Base-by-base conservation (phyloP, 2,113 vertebrate species). In the Notarius quadriscutis region DNA sequence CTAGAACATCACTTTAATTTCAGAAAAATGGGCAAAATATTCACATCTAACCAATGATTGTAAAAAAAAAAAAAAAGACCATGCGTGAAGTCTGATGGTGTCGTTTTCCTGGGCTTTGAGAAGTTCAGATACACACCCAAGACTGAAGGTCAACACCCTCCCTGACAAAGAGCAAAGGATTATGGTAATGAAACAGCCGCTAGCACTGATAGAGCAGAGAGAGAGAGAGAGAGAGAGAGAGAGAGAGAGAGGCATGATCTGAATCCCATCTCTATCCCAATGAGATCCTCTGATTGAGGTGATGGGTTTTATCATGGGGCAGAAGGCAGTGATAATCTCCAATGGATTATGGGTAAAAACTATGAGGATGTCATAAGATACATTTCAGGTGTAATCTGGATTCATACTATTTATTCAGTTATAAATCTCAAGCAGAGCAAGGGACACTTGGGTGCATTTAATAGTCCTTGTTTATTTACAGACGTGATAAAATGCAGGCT, bases 91-190 rank as follows among this genome's bases (percentile, higher is more conserved):
- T 51, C 57, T 55, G 34, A 27, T 69, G 72, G 51, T 27, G 85
- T 84, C 27, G 1, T 12, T 78, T 80, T 75, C 58, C 91, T 93
- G 90, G 91, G 91, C 88, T 92, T 89, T 88, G 82, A 91, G 91
- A 89, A 87, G 80, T 87, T 79, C 58, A 57, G 85, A 81, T 84
- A 86, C 90, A 88, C 85, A 41, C 82, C 71, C 81, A 34, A 67
- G 83, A 81, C 79, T 30, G 86, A 90, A 93, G 93, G 94, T 95
- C 94, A 93, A 92, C 88, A 85, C 90, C 86, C 71, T 90, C 89
- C 41, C 87, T 87, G 88, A 86, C 91, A 91, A 93, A 91, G 91
- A 94, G 92, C 86, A 53, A 88, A 90, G 87, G 81, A 88, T 92
- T 92, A 93, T 92, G 90, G 90, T 92, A 92, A 89, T 89, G 91